A percentile compares a stretch with the other conserved stretches of the same genome.
phyloP scores from a whole-genome alignment of 2,888 invertebrate species.

The Oconnorella tubifera region DNA sequence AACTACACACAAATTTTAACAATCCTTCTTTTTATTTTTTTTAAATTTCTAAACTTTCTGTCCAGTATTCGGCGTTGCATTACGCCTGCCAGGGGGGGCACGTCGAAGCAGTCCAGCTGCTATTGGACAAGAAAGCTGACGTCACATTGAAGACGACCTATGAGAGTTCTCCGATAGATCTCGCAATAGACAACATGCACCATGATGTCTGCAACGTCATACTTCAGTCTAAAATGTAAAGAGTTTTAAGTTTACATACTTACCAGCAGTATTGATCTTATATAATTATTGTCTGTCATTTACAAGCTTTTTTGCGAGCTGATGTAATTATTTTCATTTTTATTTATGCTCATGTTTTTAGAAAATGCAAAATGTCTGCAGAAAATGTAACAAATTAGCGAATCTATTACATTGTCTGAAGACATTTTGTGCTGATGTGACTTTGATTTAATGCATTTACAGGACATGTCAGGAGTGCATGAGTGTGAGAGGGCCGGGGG shows the following conservation, averaged over 20 bases:
- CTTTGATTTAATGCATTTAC: too few relatives aligned
- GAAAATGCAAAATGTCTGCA: too few relatives aligned
- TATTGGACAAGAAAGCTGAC: constrained; percentile 80
- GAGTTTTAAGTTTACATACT: too few relatives aligned
- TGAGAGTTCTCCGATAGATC: constrained; percentile 87
- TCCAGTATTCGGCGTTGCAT: constrained; percentile 81
- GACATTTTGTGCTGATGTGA: too few relatives aligned
- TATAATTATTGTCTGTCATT: too few relatives aligned
- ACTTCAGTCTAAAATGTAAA: constrained; percentile 15
- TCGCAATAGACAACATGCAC: constrained; percentile 61
- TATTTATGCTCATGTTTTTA: too few relatives aligned
- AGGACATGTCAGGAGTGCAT: constrained; percentile 25
- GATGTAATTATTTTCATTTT: too few relatives aligned
- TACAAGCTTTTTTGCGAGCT: too few relatives aligned
- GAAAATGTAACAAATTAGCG: too few relatives aligned
- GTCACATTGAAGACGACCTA: constrained; percentile 90
- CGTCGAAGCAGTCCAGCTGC: constrained; percentile 72
- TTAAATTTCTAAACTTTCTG: not conserved
- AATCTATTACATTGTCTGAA: too few relatives aligned
- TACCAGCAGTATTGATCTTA: too few relatives aligned
- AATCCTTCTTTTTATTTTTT: not conserved
- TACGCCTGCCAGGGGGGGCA: constrained; percentile 98
- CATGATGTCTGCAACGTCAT: constrained; percentile 33
- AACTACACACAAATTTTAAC: too few relatives aligned
- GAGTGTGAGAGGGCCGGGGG: constrained; percentile 32